Percentiles rank a stretch among this genome's conserved stretches.
Evolutionary conservation across 2,888 invertebrate species (phyloP).

Genomic region (Cantharis flavilabris): DNA sequence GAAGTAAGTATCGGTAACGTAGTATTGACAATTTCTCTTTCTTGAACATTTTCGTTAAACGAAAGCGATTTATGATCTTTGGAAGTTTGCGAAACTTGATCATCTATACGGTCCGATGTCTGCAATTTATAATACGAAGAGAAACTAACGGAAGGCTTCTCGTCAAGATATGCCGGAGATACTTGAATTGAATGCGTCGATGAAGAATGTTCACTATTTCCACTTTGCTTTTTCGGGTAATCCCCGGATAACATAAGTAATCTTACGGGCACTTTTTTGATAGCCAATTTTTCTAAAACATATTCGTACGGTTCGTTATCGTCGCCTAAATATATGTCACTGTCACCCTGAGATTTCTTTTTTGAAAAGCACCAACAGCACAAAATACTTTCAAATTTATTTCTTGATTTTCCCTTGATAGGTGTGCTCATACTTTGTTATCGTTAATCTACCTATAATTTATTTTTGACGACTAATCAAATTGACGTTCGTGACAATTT

Average conservation of each 20-base stretch:
- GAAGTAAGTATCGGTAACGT: neutral
- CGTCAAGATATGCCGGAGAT: neutral
- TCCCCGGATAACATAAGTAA: slow-evolving; percentile 27
- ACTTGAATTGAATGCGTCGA: neutral
- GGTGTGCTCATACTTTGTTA: neutral
- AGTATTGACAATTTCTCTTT: neutral
- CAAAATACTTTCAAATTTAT: neutral
- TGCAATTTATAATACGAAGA: slow-evolving; percentile 28
- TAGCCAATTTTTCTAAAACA: slow-evolving; percentile 38
- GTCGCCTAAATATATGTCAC: slow-evolving; percentile 14
- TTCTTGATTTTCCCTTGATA: neutral
- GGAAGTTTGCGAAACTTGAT: neutral
- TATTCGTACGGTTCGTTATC: slow-evolving; percentile 37
- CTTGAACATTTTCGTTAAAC: neutral
- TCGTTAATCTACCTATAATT: neutral
- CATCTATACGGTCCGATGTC: neutral
- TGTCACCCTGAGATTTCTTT: slow-evolving; percentile 4
- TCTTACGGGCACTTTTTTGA: slow-evolving; percentile 36
- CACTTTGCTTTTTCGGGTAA: neutral
- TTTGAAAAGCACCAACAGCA: slow-evolving; percentile 23
- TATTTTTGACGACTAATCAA: neutral
- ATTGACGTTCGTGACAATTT: neutral
- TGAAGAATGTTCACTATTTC: neutral
- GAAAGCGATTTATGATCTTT: neutral
- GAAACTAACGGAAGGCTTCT: slow-evolving; percentile 27